Base-by-base conservation (phyloP, 1,140 invertebrate genomes). In the Lasaia peninsularis region DNA sequence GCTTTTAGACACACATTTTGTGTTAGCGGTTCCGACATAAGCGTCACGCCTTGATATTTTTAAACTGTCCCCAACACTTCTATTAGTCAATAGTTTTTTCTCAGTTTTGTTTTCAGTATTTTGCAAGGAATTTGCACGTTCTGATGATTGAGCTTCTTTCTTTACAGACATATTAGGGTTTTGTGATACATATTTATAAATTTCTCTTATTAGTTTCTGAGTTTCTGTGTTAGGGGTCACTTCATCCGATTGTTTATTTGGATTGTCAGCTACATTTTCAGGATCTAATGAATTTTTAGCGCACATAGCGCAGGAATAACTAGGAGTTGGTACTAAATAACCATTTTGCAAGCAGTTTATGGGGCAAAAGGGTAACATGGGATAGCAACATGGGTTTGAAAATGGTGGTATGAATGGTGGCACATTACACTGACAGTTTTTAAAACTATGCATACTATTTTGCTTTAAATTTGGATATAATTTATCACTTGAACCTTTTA, bases 191-290 rank as follows among this genome's bases (percentile, higher is more conserved):
- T 67, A 68, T 55, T 86, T 82, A 48, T 88, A 85, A 31, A 88
- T 86, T 65, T 88, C 76, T 68, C 82, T 86, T 40, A 88, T 77
- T 2, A 86, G 58, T 34, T 84, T 66, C 31, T 85, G 78, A 7
- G 83, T 86, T 62, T 85, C 78, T 52, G 67, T 57, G 28, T 53
- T 67, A 9, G 59, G 14, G 33, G 31, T 63, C 31, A 52, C 59
- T 52, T 65, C 63, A 49, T 28, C 52, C 9, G 31, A 49, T 35
- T 28, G 34, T 37, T 62, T 62, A 37, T 62, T 55, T 37, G 61
- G 49, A 54, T 62, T 62, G 33, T 32, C 59, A 24, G 37, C 24
- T 20, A 63, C 56, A 49, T 67, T 64, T 12, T 48, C 56, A n/a
- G 8, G 60, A 33, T 75, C 72, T 71, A 78, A 76, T n/a, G 65